Percentiles rank a stretch among this genome's conserved stretches.
phyloP scores from a whole-genome alignment of 2,113 vertebrate species.

The Ardeotis arabs region DNA sequence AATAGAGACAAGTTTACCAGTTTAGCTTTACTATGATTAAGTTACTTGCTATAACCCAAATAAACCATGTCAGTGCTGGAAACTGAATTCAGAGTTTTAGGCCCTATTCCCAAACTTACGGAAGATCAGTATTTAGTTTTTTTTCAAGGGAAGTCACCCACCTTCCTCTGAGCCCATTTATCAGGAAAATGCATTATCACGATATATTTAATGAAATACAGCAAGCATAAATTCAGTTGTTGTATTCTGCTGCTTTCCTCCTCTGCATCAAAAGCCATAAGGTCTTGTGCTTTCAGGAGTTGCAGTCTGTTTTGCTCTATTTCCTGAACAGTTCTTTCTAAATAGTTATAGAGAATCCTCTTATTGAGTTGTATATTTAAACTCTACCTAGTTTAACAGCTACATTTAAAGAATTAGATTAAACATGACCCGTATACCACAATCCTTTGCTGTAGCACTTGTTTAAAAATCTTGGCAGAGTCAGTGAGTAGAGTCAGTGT shows the following conservation, averaged over 20 bases:
- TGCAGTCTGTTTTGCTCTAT: not conserved
- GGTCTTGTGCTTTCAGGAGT: not conserved
- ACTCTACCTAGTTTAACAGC: not conserved
- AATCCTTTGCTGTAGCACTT: not conserved
- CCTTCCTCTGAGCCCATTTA: not conserved
- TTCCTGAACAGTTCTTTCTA: not conserved
- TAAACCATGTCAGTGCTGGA: not conserved
- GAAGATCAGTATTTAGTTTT: not conserved
- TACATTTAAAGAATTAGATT: not conserved
- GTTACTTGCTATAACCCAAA: not conserved
- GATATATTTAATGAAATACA: not conserved
- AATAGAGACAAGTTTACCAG: not conserved
- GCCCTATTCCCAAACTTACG: not conserved
- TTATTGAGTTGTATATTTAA: not conserved
- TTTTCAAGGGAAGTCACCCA: not conserved
- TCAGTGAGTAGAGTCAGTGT: not conserved
- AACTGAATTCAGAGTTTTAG: not conserved
- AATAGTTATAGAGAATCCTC: not conserved
- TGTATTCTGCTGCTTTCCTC: not conserved
- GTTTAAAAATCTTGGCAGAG: not conserved
- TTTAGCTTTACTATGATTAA: not conserved
- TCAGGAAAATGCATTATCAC: not conserved
- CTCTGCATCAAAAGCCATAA: not conserved
- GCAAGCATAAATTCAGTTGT: not conserved
- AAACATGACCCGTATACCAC: not conserved